Evolutionary conservation across 2,888 invertebrate genomes (phyloP), one percentile per base, ranked within the genome.

Genomic region (Cyaniris semiargus): DNA sequence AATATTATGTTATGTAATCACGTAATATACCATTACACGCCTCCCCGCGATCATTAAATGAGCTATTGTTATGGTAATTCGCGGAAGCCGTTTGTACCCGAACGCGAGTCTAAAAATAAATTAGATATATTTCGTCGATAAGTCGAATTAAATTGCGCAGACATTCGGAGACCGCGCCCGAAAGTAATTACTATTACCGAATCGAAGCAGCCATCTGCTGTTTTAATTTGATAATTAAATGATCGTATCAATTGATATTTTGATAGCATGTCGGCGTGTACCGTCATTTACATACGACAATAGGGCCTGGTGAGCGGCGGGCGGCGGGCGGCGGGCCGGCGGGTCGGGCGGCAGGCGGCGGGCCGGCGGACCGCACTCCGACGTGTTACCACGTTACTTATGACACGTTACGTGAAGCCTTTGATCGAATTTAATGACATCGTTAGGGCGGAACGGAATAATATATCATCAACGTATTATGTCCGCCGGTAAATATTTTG

Each of bases 201-300:
- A 74, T 74, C 44, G 74, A 74, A 74, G 53, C 53, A 53, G 53
- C 44, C 74, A 74, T 74, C 74, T 74, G 74, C 48, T 53, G 74
- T 74, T 74, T 38, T 74, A 74, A 53, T 74, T 74, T 74, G 48
- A 74, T 74, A 74, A 74, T 74, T 74, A 74, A 74, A 74, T 53
- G 74, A 74, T 74, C 15, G 44, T 48, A 74, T 74, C 53, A 48
- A 74, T 74, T 74, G 48, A 74, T 74, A 74, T 27, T 48, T 74
- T 53, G 74, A 74, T 74, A 74, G 74, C 74, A 74, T 27, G 74
- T 27, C 15, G 48, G 53, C 53, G 53, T 53, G 48, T 74, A 15
- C 74, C 48, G n/a, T 44, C 21, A 48, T 48, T 74, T 48, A 48
- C 74, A 74, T 74, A 48, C 27, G 48, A 72, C 72, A 72, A 71